Percentiles rank a stretch among this genome's conserved stretches.
Evolutionary conservation across 2,888 invertebrate species (phyloP).

Genomic region (Caenorhabditis auriculariae): DNA sequence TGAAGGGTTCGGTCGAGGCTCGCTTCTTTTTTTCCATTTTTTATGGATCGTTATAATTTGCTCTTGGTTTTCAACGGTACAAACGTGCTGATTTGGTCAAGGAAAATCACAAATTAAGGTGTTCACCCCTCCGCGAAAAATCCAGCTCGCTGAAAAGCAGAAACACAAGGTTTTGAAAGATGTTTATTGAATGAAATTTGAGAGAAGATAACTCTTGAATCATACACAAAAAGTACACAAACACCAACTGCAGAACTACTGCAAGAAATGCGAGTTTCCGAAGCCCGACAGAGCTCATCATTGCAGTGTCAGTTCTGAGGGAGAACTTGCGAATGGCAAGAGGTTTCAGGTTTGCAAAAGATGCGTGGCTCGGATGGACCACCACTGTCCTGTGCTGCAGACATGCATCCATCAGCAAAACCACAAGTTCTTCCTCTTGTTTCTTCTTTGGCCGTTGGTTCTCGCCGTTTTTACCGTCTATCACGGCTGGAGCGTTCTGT

Average conservation of each 20-base stretch:
- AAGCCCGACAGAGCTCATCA: slow-evolving; percentile 43
- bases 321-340: no score
- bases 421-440: slow-evolving; percentile 39
- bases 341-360: slow-evolving; percentile 22
- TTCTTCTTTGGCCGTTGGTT: slow-evolving; percentile 27
- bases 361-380: slow-evolving; percentile 42
- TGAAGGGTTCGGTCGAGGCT: slow-evolving; percentile 8
- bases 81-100: no score
- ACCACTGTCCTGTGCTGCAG: slow-evolving; percentile 45
- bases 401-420: slow-evolving; percentile 35
- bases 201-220: no score
- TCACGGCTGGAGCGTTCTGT: slow-evolving; percentile 16
- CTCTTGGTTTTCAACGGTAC: slow-evolving; percentile 34
- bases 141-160: no score
- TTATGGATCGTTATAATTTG: slow-evolving; percentile 36
- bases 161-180: not conserved
- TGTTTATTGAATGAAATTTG: not conserved
- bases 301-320: no score
- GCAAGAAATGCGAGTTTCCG: slow-evolving; percentile 20
- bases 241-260: slow-evolving; percentile 7
- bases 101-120: no score
- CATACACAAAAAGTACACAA: not conserved
- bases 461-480: slow-evolving; percentile 24
- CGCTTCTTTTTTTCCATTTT: slow-evolving; percentile 15
- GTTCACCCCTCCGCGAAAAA: no score